Base-by-base conservation (phyloP, 2,113 vertebrate genomes). In the Prochilodus magdalenae region DNA sequence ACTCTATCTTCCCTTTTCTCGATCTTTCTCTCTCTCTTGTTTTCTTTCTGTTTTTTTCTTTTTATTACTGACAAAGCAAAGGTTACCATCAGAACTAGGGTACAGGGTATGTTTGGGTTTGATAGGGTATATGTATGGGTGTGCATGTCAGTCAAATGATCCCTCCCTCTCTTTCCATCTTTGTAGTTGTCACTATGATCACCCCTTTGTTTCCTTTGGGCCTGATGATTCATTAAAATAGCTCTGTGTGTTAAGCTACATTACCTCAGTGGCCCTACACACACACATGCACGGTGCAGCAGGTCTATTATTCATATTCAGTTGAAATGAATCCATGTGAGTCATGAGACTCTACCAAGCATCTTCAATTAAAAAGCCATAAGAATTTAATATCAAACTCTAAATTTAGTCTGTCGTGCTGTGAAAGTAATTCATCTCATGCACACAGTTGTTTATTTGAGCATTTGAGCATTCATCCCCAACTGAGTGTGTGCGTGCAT, bases 331-430 rank as follows among this genome's bases (percentile, higher is more conserved):
- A 51, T 51, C 49, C 49, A 51, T 51, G 49, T 51, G 49, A 51
- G 49, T 51, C 49, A 30, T 82, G 89, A 89, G 85, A 90, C 79
- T 81, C 36, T 73, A 86, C 26, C 73, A 72, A 83, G 76, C 82
- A 74, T 59, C 60, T 76, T 83, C 83, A 82, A 89, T 84, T 80
- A 76, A 84, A 81, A 36, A 73, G 77, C 80, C 30, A 14, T 1
- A 73, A 81, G 73, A 81, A 77, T 78, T 78, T 74, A 74, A 79
- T 74, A 78, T 81, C 66, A 67, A 66, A 49, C 4, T 66, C 18
- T 67, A 69, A 77, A 77, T 73, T 66, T 81, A 53, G 81, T 60
- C 29, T 53, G 60, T n/a, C 62, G 44, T 63, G 33, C 77, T 60
- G 53, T 27, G 77, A 71, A 60, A 47, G 15, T 59, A 79, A 47